These are phyloP conservation scores for Leptodactylus fuscus DNA, from an alignment of 2,113 vertebrate genomes.

Conservation along the genomic window DNA sequence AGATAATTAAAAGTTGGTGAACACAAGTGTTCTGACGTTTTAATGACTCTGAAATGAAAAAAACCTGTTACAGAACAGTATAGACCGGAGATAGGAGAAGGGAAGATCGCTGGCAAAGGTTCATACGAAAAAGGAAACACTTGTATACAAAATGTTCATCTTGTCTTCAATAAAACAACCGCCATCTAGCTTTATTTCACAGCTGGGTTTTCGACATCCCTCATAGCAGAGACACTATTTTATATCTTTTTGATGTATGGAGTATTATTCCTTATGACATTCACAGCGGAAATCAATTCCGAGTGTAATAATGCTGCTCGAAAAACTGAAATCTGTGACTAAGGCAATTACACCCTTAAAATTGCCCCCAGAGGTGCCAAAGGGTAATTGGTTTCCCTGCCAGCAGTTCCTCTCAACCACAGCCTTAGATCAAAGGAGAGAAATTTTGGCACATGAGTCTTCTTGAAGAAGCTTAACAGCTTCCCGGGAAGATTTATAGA, in stretches of 20 bases:
- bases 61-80: constrained; percentile 40
- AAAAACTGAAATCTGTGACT: too few relatives aligned
- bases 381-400: neutral
- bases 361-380: neutral
- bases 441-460: neutral
- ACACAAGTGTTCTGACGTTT: constrained; percentile 44
- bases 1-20: constrained; percentile 56
- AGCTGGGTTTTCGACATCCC: too few relatives aligned
- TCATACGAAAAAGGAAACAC: constrained; percentile 32
- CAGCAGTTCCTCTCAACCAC: neutral
- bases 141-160: constrained; percentile 40
- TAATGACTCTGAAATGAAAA: constrained; percentile 56
- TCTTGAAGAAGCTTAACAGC: neutral
- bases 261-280: neutral
- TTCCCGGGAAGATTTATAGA: neutral
- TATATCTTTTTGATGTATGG: neutral
- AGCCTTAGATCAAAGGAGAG: neutral
- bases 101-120: constrained; percentile 42
- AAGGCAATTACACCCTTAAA: neutral
- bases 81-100: constrained; percentile 45
- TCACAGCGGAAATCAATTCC: neutral
- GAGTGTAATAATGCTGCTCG: too few relatives aligned
- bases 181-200: constrained; percentile 24
- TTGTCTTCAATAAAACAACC: constrained; percentile 1
- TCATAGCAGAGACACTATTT: neutral